Evolutionary conservation across 2,113 vertebrate genomes (phyloP).

Genomic region (Oncorhynchus kisutch): DNA sequence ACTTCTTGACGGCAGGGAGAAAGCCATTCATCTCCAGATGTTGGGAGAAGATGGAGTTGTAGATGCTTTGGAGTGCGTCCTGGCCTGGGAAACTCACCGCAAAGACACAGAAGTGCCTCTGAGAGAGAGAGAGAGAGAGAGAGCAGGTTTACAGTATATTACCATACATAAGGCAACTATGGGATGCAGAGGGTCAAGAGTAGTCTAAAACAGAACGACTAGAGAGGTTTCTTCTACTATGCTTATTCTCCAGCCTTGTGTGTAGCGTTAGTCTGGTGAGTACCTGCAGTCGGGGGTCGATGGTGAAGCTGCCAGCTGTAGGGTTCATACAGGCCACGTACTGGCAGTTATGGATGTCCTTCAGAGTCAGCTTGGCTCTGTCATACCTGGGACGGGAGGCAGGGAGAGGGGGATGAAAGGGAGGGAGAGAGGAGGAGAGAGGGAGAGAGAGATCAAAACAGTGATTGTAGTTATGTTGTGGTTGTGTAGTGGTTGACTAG

Average conservation of each 20-base stretch:
- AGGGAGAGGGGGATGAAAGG: neutral
- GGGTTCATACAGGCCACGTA: conserved; percentile 86
- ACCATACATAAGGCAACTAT: too few species aligned
- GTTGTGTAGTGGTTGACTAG: neutral
- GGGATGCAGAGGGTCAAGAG: too few species aligned
- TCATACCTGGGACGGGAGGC: conserved; percentile 49
- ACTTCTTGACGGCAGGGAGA: conserved; percentile 65
- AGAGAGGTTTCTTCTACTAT: too few species aligned
- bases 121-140: neutral
- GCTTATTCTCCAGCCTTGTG: too few species aligned
- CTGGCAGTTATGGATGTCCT: conserved; percentile 80
- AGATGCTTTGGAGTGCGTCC: conserved; percentile 78
- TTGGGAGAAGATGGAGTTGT: conserved; percentile 75
- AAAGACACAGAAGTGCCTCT: conserved; percentile 84
- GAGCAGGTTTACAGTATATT: too few species aligned
- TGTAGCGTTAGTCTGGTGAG: neutral
- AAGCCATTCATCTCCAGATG: conserved; percentile 71
- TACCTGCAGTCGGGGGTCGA: conserved; percentile 85
- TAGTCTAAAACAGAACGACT: too few species aligned
- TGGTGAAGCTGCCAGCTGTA: conserved; percentile 80
- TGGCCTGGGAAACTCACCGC: conserved; percentile 74
- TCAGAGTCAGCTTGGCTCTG: conserved; percentile 75
- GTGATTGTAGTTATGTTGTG: neutral
- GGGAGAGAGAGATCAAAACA: neutral
- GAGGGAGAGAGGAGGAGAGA: neutral